Conservation (phyloP, 2,888 invertebrate genomes). For the Pemphredon lugubris region DNA sequence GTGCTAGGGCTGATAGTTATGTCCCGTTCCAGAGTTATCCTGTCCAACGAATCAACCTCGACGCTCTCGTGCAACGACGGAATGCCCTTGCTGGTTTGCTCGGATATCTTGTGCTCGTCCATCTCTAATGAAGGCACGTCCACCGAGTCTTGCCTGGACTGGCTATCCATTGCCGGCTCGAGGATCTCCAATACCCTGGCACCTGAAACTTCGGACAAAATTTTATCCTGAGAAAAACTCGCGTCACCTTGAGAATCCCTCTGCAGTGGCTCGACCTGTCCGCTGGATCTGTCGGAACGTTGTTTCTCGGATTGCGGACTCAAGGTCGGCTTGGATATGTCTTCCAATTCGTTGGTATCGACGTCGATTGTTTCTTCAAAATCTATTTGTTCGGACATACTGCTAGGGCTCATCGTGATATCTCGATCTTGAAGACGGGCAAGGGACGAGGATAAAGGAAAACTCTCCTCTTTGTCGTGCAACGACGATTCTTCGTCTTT, state of each 20-base stretch:
- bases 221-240: conserved; percentile 43
- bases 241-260: conserved; percentile 25
- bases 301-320: conserved; percentile 54
- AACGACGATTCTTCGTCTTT: conserved; percentile 75
- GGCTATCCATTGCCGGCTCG: conserved; percentile 66
- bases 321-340: conserved; percentile 49
- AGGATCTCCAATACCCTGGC: conserved; percentile 73
- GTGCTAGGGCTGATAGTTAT: conserved; percentile 71
- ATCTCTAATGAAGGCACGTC: conserved; percentile 75
- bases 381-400: conserved; percentile 76
- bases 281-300: conserved; percentile 38
- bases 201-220: conserved; percentile 66
- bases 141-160: conserved; percentile 73
- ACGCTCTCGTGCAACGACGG: conserved; percentile 72
- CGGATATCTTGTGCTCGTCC: conserved; percentile 71
- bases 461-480: conserved; percentile 71
- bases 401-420: conserved; percentile 76
- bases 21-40: conserved; percentile 70
- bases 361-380: conserved; percentile 71
- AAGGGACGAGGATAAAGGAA: conserved; percentile 67
- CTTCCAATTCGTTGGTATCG: conserved; percentile 62
- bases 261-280: conserved; percentile 36
- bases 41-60: conserved; percentile 73
- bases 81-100: conserved; percentile 62
- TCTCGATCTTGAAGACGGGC: conserved; percentile 70